Evolutionary conservation across 2,797 vertebrate species (phyloP).

Genomic region (Pogoniulus pusillus): DNA sequence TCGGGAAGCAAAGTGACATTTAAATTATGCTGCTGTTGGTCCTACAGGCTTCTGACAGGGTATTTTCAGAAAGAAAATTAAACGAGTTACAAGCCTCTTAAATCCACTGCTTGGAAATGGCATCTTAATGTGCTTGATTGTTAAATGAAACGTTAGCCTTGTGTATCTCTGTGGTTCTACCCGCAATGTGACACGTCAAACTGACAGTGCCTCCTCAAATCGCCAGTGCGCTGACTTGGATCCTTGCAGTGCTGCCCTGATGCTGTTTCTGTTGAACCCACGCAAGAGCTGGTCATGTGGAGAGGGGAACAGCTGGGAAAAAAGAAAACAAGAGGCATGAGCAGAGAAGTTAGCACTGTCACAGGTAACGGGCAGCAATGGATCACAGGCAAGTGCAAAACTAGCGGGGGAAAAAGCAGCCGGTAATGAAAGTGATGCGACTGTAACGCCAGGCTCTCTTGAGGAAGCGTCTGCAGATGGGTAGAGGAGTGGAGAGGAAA

Average conservation of each 20-base stretch:
- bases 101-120: conserved; percentile 24
- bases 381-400: neutral
- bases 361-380: neutral
- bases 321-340: neutral
- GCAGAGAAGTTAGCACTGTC: neutral
- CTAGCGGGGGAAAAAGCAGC: neutral
- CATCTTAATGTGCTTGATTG: conserved; percentile 23
- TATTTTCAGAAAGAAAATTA: conserved; percentile 48
- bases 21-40: conserved; percentile 55
- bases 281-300: neutral
- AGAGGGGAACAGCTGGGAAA: neutral
- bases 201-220: neutral
- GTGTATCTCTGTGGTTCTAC: neutral
- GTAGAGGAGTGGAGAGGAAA: neutral
- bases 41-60: conserved; percentile 22
- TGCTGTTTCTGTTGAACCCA: neutral
- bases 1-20: conserved; percentile 51
- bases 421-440: neutral
- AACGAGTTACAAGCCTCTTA: conserved; percentile 48
- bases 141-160: conserved; percentile 4
- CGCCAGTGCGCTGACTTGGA: neutral
- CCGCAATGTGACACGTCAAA: neutral
- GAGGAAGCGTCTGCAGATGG: neutral
- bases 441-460: neutral
- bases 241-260: neutral